Percentiles rank a stretch among this genome's conserved stretches.
Evolutionary conservation across 2,113 vertebrate species (phyloP).

Genomic region (Hemicordylus capensis): DNA sequence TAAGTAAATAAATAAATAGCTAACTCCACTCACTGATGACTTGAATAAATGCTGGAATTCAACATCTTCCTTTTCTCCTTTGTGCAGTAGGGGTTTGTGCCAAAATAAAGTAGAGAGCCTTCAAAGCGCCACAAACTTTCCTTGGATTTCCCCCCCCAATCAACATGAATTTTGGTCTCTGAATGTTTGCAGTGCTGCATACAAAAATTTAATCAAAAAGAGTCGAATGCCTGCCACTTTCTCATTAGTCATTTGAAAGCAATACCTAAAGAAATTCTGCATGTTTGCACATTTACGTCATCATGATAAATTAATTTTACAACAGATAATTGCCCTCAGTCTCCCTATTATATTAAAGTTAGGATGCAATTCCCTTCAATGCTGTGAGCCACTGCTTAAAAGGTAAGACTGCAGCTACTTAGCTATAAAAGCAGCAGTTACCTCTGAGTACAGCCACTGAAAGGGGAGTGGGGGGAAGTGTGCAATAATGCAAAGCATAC

Average conservation of each 20-base stretch:
- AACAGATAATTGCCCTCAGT: not conserved
- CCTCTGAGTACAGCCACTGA: not conserved
- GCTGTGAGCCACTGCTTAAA: not conserved
- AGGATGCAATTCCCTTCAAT: not conserved
- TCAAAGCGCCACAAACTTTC: not conserved
- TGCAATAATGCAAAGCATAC: not conserved
- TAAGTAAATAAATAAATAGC: no score
- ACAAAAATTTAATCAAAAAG: not conserved
- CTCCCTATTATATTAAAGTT: not conserved
- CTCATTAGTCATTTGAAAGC: not conserved
- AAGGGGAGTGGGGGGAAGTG: not conserved
- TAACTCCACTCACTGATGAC: not conserved
- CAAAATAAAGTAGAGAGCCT: not conserved
- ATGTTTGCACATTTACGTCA: not conserved
- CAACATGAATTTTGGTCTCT: not conserved
- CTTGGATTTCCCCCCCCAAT: not conserved
- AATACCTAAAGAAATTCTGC: not conserved
- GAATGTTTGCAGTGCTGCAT: not conserved
- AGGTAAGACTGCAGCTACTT: not conserved
- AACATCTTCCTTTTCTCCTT: not conserved
- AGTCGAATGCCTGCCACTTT: not conserved
- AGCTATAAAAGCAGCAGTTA: not conserved
- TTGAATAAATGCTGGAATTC: not conserved
- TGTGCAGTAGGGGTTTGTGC: not conserved
- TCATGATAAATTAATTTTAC: not conserved